These are phyloP conservation scores for Gonioctena quinquepunctata DNA, from an alignment of 1,140 invertebrate genomes.

Conservation along the genomic window DNA sequence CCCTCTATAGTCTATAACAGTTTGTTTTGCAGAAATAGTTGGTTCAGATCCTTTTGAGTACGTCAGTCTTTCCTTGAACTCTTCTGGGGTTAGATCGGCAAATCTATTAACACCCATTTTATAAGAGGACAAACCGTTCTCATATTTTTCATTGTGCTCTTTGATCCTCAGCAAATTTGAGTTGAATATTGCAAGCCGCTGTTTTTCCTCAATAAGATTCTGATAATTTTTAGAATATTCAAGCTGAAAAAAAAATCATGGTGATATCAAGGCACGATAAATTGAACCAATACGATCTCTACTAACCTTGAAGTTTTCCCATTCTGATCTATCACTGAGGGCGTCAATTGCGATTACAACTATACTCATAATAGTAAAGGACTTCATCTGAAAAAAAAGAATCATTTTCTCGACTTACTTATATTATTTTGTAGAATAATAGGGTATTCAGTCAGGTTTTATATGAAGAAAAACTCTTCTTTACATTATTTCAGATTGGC, in stretches of 20 bases:
- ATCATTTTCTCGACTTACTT: no score
- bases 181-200: conserved; percentile 81
- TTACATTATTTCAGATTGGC: no score
- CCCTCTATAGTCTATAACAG: not conserved
- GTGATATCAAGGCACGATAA: not conserved
- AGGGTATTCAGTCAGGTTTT: no score
- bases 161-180: conserved; percentile 83
- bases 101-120: conserved; percentile 77
- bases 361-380: not conserved
- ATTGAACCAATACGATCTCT: not conserved
- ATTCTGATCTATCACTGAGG: not conserved
- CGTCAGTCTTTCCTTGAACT: conserved; percentile 57
- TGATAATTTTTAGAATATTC: not conserved
- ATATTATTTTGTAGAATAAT: no score
- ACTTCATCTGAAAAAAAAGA: not conserved
- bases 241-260: not conserved
- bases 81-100: conserved; percentile 81
- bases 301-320: not conserved
- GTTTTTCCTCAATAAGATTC: conserved; percentile 68
- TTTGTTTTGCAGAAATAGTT: not conserved
- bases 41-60: not conserved
- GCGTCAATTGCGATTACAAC: not conserved
- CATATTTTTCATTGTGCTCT: conserved; percentile 70
- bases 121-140: conserved; percentile 66
- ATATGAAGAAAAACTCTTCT: no score